These are phyloP conservation scores for Hippocampus zosterae DNA, from an alignment of 2,113 vertebrate genomes.

Conservation along the genomic window DNA sequence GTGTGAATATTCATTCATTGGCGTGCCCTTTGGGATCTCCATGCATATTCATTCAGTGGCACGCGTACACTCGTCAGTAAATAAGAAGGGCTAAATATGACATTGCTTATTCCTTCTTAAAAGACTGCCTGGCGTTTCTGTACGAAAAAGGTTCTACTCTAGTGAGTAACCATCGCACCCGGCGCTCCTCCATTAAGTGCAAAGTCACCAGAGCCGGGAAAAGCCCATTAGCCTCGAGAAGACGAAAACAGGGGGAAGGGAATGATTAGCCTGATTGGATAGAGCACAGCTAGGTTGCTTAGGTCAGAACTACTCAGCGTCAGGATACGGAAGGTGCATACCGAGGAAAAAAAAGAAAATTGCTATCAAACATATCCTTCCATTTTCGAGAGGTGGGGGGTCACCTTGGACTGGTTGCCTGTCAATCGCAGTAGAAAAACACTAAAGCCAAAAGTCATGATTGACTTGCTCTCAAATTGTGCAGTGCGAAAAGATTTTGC, in stretches of 20 bases:
- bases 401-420: too few relatives aligned
- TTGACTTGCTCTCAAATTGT: too few relatives aligned
- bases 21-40: conserved; percentile 70
- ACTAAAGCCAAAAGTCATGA: too few relatives aligned
- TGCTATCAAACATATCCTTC: background rate
- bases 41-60: conserved; percentile 72
- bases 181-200: conserved; percentile 54
- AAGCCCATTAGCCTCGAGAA: conserved; percentile 75
- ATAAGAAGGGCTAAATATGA: conserved; percentile 46
- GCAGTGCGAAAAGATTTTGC: too few relatives aligned
- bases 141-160: conserved; percentile 6
- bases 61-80: conserved; percentile 50
- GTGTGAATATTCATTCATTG: conserved; percentile 79
- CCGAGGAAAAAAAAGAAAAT: conserved; percentile 50
- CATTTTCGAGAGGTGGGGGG: background rate
- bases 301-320: conserved; percentile 74
- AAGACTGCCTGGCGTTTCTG: conserved; percentile 27
- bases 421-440: too few relatives aligned
- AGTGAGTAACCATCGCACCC: conserved; percentile 39
- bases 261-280: conserved; percentile 75
- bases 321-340: conserved; percentile 52
- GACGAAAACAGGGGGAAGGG: conserved; percentile 43
- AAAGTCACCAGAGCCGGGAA: conserved; percentile 71
- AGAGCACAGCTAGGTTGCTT: conserved; percentile 69
- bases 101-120: conserved; percentile 29